Evolutionary conservation across 2,888 invertebrate species (phyloP).

Genomic region (Endomychus coccineus): DNA sequence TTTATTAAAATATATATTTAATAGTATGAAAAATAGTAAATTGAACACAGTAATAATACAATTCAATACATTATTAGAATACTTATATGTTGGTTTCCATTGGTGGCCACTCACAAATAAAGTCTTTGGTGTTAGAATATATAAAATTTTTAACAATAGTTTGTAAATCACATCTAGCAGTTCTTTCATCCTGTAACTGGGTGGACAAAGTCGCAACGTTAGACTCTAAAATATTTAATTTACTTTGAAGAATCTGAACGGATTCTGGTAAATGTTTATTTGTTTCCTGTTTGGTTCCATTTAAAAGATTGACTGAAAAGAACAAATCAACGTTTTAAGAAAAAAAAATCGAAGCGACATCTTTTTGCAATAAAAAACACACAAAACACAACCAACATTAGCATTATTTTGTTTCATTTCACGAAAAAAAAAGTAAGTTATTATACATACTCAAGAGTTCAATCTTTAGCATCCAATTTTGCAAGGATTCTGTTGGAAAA

Average conservation of each 20-base stretch:
- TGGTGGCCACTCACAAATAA: slow-evolving; percentile 16
- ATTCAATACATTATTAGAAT: too few relatives aligned
- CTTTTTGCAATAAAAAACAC: background rate
- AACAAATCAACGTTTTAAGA: background rate
- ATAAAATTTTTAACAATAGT: slow-evolving; percentile 32
- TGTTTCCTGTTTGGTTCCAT: slow-evolving; percentile 29
- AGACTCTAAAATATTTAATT: slow-evolving; percentile 37
- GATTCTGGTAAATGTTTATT: slow-evolving; percentile 26
- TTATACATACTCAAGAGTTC: too few relatives aligned
- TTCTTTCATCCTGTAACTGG: slow-evolving; percentile 39
- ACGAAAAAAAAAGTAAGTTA: too few relatives aligned
- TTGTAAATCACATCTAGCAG: slow-evolving; percentile 38
- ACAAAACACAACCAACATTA: slow-evolving; percentile 7
- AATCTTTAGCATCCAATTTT: too few relatives aligned
- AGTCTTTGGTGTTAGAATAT: slow-evolving; percentile 33
- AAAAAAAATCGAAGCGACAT: background rate
- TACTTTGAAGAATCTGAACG: slow-evolving; percentile 30
- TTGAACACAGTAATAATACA: too few relatives aligned
- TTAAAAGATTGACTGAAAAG: slow-evolving; percentile 31
- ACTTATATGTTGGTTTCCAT: slow-evolving; percentile 31
- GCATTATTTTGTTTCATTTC: too few relatives aligned
- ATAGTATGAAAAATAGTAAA: too few relatives aligned
- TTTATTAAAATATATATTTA: too few relatives aligned
- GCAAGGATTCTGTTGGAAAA: too few relatives aligned
- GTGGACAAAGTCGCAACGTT: slow-evolving; percentile 36